Base-by-base conservation (phyloP, 2,113 vertebrate genomes). In the Heteronetta atricapilla region DNA sequence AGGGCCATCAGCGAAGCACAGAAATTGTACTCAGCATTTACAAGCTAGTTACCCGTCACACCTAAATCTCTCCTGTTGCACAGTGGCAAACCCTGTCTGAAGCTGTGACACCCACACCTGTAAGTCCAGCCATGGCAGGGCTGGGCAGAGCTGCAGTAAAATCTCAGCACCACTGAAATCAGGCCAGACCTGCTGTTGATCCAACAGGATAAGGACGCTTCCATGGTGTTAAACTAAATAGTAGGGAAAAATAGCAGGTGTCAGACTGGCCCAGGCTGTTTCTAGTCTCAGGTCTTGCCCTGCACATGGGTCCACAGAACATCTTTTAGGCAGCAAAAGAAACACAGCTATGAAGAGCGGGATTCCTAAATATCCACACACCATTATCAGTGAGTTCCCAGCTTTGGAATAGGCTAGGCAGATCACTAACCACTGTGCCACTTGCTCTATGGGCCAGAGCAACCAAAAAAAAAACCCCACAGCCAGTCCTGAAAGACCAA, bases 1-100 rank as follows among this genome's bases (percentile, higher is more conserved):
- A 36, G n/a, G 11, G 23, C 11, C 50, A 29, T 23, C 55, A 56
- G 31, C 59, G 59, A 52, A 3, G 0, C 55, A 64, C 0, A 0
- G 58, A 50, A 60, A 11, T 53, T 8, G 2, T 4, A 18, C n/a
- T 33, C 26, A 25, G 58, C 25, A 21, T 31, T 44, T 52, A n/a
- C 28, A 59, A 44, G 11, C 4, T 16, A 33, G n/a, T 19, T 42
- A 36, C 20, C 34, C 36, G 53, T 75, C 10, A 13, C 31, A 59
- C 38, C 44, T 11, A 15, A 40, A 14, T 3, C 53, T 1, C 0
- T n/a, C 26, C 22, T 29, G 19, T 28, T 52, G 53, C 28, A 17
- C 11, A 8, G 36, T 10, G 44, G 70, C 21, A 78, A 74, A 76
- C 33, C 20, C 0, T 1, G 40, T 3, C 0, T 0, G 8, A 11